Percentiles rank a stretch among this genome's conserved stretches.
These are phyloP conservation scores for Silurus lanzhouensis DNA, from an alignment of 2,797 vertebrate genomes.

Conservation along the genomic window DNA sequence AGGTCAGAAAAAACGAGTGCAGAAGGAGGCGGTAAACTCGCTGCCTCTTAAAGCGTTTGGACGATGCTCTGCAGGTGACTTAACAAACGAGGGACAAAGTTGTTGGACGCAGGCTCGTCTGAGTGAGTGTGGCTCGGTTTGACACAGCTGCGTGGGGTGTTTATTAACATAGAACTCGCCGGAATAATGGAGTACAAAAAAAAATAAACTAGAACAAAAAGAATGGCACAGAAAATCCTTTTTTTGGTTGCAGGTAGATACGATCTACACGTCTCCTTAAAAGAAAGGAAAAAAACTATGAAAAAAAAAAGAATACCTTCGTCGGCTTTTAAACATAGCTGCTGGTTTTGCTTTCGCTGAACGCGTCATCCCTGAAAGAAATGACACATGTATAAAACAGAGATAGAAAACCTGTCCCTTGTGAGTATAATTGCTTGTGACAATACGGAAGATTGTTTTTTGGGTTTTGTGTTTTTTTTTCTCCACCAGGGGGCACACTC, in stretches of 20 bases:
- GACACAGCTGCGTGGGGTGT: slow-evolving; percentile 2
- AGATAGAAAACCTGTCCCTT: slow-evolving; percentile 64
- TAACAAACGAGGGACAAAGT: slow-evolving; percentile 24
- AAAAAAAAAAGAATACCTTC: slow-evolving; percentile 58
- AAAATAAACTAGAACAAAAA: slow-evolving; percentile 6
- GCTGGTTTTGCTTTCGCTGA: slow-evolving; percentile 73
- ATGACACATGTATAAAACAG: slow-evolving; percentile 63
- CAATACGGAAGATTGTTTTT: slow-evolving; percentile 24
- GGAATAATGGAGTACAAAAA: slow-evolving; percentile 25
- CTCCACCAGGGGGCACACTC: slow-evolving; percentile 50
- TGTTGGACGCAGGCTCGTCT: not conserved
- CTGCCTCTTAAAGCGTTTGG: slow-evolving; percentile 18
- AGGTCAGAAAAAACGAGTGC: slow-evolving; percentile 45
- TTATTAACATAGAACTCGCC: slow-evolving; percentile 13
- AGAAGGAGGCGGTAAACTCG: slow-evolving; percentile 7
- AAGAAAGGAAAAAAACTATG: not conserved
- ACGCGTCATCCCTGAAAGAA: slow-evolving; percentile 73
- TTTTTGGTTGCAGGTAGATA: slow-evolving; percentile 69
- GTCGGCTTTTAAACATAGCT: slow-evolving; percentile 65
- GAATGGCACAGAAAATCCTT: slow-evolving; percentile 57
- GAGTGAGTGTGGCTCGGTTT: slow-evolving; percentile 1
- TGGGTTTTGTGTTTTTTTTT: too few species aligned
- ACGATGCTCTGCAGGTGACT: slow-evolving; percentile 8
- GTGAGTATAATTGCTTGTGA: slow-evolving; percentile 53
- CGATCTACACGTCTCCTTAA: slow-evolving; percentile 43